Percentiles rank a stretch among this genome's conserved stretches.
Evolutionary conservation across 2,888 invertebrate species (phyloP).

Genomic region (Caenorhabditis sp.): DNA sequence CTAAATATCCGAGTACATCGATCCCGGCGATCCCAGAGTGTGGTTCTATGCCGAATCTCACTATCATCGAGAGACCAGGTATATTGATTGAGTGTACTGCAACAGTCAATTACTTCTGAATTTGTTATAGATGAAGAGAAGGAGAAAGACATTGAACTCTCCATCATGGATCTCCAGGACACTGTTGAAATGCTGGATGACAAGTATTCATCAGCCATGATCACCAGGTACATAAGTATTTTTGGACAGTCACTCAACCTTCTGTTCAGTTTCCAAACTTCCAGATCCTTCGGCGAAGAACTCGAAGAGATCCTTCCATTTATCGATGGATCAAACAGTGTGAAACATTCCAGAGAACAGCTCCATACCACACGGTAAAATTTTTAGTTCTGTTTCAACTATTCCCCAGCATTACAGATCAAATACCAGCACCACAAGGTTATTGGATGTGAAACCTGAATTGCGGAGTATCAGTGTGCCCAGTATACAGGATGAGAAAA

Average conservation of each 20-base stretch:
- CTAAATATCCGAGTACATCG: slow-evolving; percentile 52
- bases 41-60: slow-evolving; percentile 69
- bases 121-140: slow-evolving; percentile 7
- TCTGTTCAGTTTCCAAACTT: slow-evolving; percentile 55
- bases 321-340: slow-evolving; percentile 76
- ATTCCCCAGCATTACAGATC: slow-evolving; percentile 34
- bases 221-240: slow-evolving; percentile 60
- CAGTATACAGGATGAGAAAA: slow-evolving; percentile 65
- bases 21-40: slow-evolving; percentile 66
- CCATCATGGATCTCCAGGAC: slow-evolving; percentile 59
- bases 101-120: background rate
- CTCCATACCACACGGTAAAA: slow-evolving; percentile 63
- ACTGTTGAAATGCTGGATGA: slow-evolving; percentile 63
- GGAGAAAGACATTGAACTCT: slow-evolving; percentile 48
- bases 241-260: slow-evolving; percentile 21
- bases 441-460: slow-evolving; percentile 65
- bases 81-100: too few species aligned
- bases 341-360: slow-evolving; percentile 69
- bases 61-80: slow-evolving; percentile 55
- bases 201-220: slow-evolving; percentile 58
- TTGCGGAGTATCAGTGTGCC: slow-evolving; percentile 64
- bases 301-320: slow-evolving; percentile 80
- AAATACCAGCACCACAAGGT: slow-evolving; percentile 53
- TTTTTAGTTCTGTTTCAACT: background rate
- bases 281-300: slow-evolving; percentile 81